Conservation (phyloP, 2,888 invertebrate genomes). For the Andrena chrysosceles region DNA sequence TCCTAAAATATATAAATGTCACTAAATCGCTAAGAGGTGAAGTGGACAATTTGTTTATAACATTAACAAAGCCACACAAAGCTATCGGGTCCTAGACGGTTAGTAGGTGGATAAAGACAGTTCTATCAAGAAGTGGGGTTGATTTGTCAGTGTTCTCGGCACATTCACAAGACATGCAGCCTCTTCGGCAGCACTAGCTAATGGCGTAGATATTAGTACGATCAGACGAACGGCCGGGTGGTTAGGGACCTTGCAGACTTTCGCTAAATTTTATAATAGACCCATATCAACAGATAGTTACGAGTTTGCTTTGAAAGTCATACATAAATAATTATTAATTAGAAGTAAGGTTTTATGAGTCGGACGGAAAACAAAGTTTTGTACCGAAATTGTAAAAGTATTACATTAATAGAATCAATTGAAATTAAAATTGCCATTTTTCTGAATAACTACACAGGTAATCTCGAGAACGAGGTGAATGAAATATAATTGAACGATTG, state of each 20-base stretch:
- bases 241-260: background rate
- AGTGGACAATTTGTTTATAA: background rate
- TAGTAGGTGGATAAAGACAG: background rate
- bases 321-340: too few relatives aligned
- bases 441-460: too few relatives aligned
- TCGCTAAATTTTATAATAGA: constrained; percentile 4
- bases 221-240: background rate
- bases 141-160: background rate
- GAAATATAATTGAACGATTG: too few relatives aligned
- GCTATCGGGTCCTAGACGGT: background rate
- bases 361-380: too few relatives aligned
- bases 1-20: background rate
- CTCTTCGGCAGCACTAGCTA: background rate
- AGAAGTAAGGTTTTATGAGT: too few relatives aligned
- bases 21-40: background rate
- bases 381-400: too few relatives aligned
- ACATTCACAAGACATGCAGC: background rate
- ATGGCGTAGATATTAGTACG: background rate
- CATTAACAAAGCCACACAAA: background rate
- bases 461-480: too few relatives aligned
- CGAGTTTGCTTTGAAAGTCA: background rate
- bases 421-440: too few relatives aligned
- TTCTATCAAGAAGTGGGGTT: background rate
- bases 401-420: too few relatives aligned
- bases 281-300: background rate